Evolutionary conservation across 53 echinoderm and acorn worm genomes (phyloP).

Genomic region (Echinarachnius parma): DNA sequence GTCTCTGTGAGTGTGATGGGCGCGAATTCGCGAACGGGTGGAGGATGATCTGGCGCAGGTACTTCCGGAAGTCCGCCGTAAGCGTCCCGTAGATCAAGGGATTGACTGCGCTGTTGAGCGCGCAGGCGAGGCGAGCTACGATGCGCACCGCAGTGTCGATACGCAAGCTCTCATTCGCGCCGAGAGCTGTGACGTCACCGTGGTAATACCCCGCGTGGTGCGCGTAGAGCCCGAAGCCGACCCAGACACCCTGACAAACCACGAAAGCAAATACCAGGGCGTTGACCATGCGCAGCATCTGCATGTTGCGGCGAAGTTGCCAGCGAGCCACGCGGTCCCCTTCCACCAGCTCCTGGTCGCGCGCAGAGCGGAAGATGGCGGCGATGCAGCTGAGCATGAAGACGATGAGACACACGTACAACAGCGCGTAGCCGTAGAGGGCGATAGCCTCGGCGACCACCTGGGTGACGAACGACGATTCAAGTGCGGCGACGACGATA

Average conservation of each 20-base stretch:
- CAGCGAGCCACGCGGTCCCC: slow-evolving; percentile 41
- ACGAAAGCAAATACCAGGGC: slow-evolving; percentile 10
- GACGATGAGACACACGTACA: slow-evolving; percentile 10
- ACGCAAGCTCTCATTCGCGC: not conserved
- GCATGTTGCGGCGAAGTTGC: slow-evolving; percentile 39
- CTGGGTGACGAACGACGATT: not conserved
- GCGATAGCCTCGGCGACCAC: slow-evolving; percentile 14
- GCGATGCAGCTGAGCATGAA: slow-evolving; percentile 8
- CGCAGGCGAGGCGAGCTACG: slow-evolving; percentile 3
- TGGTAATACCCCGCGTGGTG: slow-evolving; percentile 16
- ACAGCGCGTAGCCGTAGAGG: slow-evolving; percentile 8
- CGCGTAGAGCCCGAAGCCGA: slow-evolving; percentile 18
- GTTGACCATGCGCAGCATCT: slow-evolving; percentile 36
- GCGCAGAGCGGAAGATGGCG: slow-evolving; percentile 33
- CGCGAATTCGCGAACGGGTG: slow-evolving; percentile 14
- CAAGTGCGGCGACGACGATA: slow-evolving; percentile 7
- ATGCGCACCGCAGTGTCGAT: not conserved
- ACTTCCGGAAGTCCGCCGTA: slow-evolving; percentile 23
- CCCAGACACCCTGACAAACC: slow-evolving; percentile 25
- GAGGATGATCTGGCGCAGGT: slow-evolving; percentile 11
- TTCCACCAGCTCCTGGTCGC: slow-evolving; percentile 18
- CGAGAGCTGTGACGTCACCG: not conserved
- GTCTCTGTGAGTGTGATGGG: slow-evolving; percentile 10
- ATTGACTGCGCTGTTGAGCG: slow-evolving; percentile 28
- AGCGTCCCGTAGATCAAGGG: slow-evolving; percentile 28